phyloP scores from a whole-genome alignment of 2,797 vertebrate genomes.

The Meda fulgida region DNA sequence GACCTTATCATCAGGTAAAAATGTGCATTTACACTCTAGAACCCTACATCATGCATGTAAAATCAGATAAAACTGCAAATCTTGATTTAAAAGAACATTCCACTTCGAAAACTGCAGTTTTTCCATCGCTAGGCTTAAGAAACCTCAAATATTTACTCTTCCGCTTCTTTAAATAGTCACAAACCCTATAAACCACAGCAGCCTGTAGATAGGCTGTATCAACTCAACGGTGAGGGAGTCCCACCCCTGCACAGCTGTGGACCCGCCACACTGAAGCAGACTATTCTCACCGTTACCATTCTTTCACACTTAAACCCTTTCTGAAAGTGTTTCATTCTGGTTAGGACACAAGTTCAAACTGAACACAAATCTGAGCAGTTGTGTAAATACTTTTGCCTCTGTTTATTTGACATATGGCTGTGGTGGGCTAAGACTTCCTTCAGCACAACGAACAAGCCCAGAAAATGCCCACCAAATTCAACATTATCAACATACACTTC shows the following conservation, averaged over 20 bases:
- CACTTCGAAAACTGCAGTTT: neutral
- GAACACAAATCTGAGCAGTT: slow-evolving; percentile 1
- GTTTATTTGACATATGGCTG: slow-evolving; percentile 1
- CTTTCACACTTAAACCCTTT: neutral
- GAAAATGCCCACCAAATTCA: neutral
- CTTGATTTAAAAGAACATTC: neutral
- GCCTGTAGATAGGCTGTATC: neutral
- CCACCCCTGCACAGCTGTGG: slow-evolving; percentile 40
- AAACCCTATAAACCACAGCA: slow-evolving; percentile 18
- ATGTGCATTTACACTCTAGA: neutral
- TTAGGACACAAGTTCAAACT: neutral
- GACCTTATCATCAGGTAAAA: neutral
- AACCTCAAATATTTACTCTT: slow-evolving; percentile 78
- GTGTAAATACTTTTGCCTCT: neutral
- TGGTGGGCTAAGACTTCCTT: neutral
- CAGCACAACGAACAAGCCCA: neutral
- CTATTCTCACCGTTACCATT: neutral
- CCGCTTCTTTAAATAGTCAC: slow-evolving; percentile 77
- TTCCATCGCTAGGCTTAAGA: neutral
- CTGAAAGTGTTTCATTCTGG: neutral
- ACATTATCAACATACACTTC: neutral
- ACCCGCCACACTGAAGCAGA: neutral
- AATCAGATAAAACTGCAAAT: neutral
- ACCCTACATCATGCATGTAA: neutral
- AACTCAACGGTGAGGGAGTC: neutral